Evolutionary conservation across 1,140 invertebrate genomes (phyloP), one percentile per base, ranked within the genome.

Genomic region (Cydia pomonella): DNA sequence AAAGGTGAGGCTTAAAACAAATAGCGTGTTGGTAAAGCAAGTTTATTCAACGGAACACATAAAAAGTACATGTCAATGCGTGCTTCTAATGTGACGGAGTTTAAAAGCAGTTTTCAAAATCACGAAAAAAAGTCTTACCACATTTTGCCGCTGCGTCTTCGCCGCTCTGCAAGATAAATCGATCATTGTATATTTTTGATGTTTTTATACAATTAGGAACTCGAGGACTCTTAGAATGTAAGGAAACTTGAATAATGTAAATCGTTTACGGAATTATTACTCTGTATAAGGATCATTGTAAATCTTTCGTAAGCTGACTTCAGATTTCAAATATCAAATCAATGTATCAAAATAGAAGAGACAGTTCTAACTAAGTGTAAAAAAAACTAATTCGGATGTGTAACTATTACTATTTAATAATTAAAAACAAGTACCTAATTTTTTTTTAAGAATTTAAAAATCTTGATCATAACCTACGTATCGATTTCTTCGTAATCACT

Each of bases 1-100:
- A 82, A 76, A 83, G 85, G 87, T 90, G 87, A 87, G 84, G 83
- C 83, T 81, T 82, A 82, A 88, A 87, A 87, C 82, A 91, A 89
- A 86, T 84, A 87, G 79, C 78, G 77, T 79, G 80, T 85, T 80
- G 82, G 82, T 76, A 62, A 87, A 88, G 85, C 84, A 81, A 84
- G 77, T 91, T 89, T 91, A 89, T 89, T 89, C 74, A 82, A 84
- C 74, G 79, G 74, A 82, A 77, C 84, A 86, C 81, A 87, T 81
- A 89, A 74, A 79, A 81, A 82, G 80, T 87, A 85, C 71, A 86
- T 77, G 81, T 80, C 76, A 50, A 29, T 72, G 71, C 38, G 71
- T 50, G 21, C 71, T 72, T 47, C 23, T 72, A 72, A 72, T 72
- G 38, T 69, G 29, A n/a, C 63, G 13, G 16, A 29, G 27, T 33